These are phyloP conservation scores for Monoplex corrugatus DNA, from an alignment of 2,888 invertebrate species.

Conservation along the genomic window DNA sequence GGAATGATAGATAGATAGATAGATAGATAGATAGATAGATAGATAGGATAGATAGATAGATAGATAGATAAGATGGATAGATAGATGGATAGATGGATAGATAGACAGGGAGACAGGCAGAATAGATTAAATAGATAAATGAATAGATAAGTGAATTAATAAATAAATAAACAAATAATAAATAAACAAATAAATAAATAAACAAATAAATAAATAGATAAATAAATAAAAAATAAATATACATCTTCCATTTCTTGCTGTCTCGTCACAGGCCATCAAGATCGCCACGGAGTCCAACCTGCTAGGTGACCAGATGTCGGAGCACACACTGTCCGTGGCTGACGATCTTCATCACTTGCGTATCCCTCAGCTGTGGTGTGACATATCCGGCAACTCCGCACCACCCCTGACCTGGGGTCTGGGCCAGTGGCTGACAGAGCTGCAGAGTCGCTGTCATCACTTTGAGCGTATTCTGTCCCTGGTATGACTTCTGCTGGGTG, in stretches of 20 bases:
- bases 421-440: slow-evolving; percentile 77
- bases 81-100: no score
- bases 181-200: no score
- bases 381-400: slow-evolving; percentile 76
- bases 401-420: slow-evolving; percentile 78
- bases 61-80: no score
- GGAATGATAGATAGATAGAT: no score
- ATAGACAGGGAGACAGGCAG: no score
- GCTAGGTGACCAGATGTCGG: slow-evolving; percentile 77
- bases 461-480: slow-evolving; percentile 79
- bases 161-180: no score
- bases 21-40: no score
- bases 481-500: slow-evolving; percentile 50
- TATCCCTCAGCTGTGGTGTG: slow-evolving; percentile 79
- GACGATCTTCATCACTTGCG: slow-evolving; percentile 78
- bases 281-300: slow-evolving; percentile 75
- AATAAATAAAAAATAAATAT: no score
- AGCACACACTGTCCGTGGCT: slow-evolving; percentile 75
- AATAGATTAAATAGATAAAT: no score
- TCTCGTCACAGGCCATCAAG: slow-evolving; percentile 76
- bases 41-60: no score
- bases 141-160: no score
- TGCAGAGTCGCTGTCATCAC: slow-evolving; percentile 78
- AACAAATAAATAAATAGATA: no score
- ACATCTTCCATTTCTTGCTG: neutral